Base-by-base conservation (phyloP, 1,140 invertebrate genomes). In the Ctenoplectra terminalis region DNA sequence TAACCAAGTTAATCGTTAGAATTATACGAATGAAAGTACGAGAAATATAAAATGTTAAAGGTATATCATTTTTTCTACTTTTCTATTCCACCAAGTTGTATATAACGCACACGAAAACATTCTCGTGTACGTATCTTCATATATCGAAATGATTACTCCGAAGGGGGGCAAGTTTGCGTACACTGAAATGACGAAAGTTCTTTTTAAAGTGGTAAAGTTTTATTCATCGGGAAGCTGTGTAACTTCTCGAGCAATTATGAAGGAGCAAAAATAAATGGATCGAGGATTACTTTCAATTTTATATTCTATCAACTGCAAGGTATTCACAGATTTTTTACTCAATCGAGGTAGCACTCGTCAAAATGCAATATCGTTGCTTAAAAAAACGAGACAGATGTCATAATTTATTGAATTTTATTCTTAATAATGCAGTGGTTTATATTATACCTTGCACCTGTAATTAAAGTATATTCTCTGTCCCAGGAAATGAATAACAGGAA, bases 191-290 rank as follows among this genome's bases (percentile, higher is more conserved):
- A 52, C 48, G 26, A 54, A 64, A 64, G 60, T 76, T 64, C 46
- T 54, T 50, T 26, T 29, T 4, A 52, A 76, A 66, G 46, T 66
- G 31, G 61, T 31, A 43, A 76, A 52, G 60, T 76, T 76, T 63
- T 74, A 74, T 74, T 66, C 34, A 63, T 63, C 46, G 26, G n/a
- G 26, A 66, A 66, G 60, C 66, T 76, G 13, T 20, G 15, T 29
- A 11, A 52, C 29, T 31, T 15, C 26, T 15, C 17, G 6, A 13
- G 48, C n/a, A 66, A 76, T 64, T 63, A 43, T 34, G 8, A 23
- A 23, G 1, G 3, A 15, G 17, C 1, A 54, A 54, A 66, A 76
- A 66, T 64, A 64, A 64, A 76, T 29, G n/a, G 31, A 50, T 75
- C 46, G 34, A 75, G n/a, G 9, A 13, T 8, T 26, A 17, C 9